Evolutionary conservation across 2,888 invertebrate genomes (phyloP).

Genomic region (Argynnis bischoffii): DNA sequence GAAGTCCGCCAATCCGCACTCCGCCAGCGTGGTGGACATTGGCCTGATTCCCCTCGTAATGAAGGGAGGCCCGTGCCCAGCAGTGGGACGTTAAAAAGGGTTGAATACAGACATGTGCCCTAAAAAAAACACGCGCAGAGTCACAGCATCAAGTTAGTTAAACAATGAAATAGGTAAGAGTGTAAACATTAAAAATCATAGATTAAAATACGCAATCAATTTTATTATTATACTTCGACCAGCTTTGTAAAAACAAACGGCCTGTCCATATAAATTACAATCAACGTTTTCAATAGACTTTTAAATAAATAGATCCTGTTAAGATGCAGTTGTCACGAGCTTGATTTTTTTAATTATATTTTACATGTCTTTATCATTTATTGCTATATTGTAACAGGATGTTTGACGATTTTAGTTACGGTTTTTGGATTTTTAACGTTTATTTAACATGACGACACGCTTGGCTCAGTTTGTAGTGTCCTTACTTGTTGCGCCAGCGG

Average conservation of each 20-base stretch:
- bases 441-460: too few relatives aligned
- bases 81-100: too few relatives aligned
- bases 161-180: neutral
- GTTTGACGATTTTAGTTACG: neutral
- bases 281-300: slow-evolving; percentile 12
- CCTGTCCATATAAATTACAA: slow-evolving; percentile 16
- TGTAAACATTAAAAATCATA: neutral
- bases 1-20: too few relatives aligned
- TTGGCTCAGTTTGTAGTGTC: too few relatives aligned
- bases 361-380: slow-evolving; percentile 13
- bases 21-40: too few relatives aligned
- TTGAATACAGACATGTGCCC: too few relatives aligned
- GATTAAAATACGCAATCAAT: neutral
- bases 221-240: slow-evolving; percentile 6
- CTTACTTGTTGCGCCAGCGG: too few relatives aligned
- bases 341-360: slow-evolving; percentile 5
- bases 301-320: slow-evolving; percentile 12
- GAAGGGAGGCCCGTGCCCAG: too few relatives aligned
- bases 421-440: too few relatives aligned
- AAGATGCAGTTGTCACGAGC: slow-evolving; percentile 16
- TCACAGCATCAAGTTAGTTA: too few relatives aligned
- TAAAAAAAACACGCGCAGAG: too few relatives aligned
- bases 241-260: neutral
- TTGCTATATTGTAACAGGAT: slow-evolving; percentile 11
- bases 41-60: too few relatives aligned